Evolutionary conservation across 2,888 invertebrate genomes (phyloP).

Genomic region (Aricia artaxerxes): DNA sequence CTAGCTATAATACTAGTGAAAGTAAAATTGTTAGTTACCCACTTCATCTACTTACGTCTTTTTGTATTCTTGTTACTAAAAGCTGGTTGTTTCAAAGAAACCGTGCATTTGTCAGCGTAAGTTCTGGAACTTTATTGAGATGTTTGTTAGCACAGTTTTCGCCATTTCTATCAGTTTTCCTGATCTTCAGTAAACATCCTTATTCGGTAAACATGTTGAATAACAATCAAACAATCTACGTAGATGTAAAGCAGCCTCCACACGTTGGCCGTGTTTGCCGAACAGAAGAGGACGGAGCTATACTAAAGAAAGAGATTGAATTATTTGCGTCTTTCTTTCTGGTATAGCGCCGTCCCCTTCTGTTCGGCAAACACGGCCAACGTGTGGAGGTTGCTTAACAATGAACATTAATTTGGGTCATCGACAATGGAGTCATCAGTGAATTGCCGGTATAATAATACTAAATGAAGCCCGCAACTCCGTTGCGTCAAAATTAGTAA

Average conservation of each 20-base stretch:
- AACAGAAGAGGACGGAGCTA: too few relatives aligned
- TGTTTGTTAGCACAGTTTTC: background rate
- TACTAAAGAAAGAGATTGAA: too few relatives aligned
- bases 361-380: too few relatives aligned
- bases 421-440: background rate
- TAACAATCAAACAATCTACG: background rate
- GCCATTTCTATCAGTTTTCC: background rate
- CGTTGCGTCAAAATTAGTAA: too few relatives aligned
- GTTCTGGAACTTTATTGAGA: background rate
- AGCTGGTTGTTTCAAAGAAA: background rate
- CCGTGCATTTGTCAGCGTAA: background rate
- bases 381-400: background rate
- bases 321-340: too few relatives aligned
- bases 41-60: background rate
- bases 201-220: background rate
- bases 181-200: background rate
- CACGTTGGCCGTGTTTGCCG: too few relatives aligned
- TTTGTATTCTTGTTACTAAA: too few relatives aligned
- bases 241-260: background rate
- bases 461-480: too few relatives aligned
- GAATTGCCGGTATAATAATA: background rate
- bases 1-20: too few relatives aligned
- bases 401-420: constrained; percentile 14
- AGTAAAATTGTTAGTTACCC: too few relatives aligned
- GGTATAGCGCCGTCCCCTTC: too few relatives aligned